Evolutionary conservation across 2,888 invertebrate species (phyloP).

Genomic region (Drepanosiphum platanoidis): DNA sequence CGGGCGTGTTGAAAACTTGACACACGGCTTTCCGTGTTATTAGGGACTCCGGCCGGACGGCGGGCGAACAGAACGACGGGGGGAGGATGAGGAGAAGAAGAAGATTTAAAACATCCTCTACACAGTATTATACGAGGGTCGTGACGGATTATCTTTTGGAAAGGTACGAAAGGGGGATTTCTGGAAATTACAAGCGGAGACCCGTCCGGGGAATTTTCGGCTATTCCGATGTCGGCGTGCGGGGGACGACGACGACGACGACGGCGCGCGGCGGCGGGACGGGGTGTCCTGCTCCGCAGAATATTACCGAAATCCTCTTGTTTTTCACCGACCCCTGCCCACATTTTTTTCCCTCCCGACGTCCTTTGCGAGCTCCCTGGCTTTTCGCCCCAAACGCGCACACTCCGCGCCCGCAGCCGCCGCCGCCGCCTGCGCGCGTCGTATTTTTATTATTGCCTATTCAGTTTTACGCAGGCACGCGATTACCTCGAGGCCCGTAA

Average conservation of each 20-base stretch:
- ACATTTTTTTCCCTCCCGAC: neutral
- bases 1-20: constrained; percentile 52
- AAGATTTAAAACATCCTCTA: constrained; percentile 55
- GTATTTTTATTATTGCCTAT: constrained; percentile 56
- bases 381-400: neutral
- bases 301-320: constrained; percentile 62
- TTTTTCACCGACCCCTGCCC: constrained; percentile 52
- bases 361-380: neutral
- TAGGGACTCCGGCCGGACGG: constrained; percentile 7
- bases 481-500: constrained; percentile 41
- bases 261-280: neutral
- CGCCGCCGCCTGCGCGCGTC: neutral
- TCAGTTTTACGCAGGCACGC: constrained; percentile 50
- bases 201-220: constrained; percentile 54
- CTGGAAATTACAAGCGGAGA: constrained; percentile 44
- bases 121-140: constrained; percentile 48
- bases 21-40: constrained; percentile 38
- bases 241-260: neutral
- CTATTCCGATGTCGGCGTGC: neutral
- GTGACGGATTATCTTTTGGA: constrained; percentile 61
- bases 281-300: constrained; percentile 20
- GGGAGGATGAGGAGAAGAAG: neutral
- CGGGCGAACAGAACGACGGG: neutral
- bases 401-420: too few species aligned
- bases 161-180: constrained; percentile 60